These are phyloP conservation scores for Brotogeris chrysoptera DNA, from an alignment of 2,797 vertebrate species.

Conservation along the genomic window DNA sequence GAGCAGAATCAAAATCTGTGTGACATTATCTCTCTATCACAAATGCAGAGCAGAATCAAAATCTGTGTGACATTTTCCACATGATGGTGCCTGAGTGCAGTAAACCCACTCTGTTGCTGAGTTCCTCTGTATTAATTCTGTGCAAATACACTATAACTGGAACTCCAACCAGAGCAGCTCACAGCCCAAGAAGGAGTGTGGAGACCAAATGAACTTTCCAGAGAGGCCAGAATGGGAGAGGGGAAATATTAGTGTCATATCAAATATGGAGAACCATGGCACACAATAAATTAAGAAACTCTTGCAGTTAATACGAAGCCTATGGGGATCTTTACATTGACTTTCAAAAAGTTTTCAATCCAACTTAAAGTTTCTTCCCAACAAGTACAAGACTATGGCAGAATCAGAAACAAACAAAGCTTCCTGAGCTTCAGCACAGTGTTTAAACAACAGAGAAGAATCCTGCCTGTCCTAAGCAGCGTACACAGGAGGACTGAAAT, in stretches of 20 bases:
- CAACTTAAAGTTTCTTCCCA: not conserved
- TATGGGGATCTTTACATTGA: not conserved
- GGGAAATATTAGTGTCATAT: not conserved
- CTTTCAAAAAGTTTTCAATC: not conserved
- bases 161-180: not conserved
- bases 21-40: not conserved
- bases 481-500: not conserved
- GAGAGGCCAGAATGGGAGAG: not conserved
- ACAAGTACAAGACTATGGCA: not conserved
- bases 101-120: not conserved
- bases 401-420: not conserved
- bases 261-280: not conserved
- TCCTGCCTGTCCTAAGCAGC: not conserved
- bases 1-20: not conserved
- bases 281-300: not conserved
- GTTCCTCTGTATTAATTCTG: not conserved
- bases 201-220: not conserved
- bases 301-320: not conserved
- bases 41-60: not conserved
- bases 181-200: rapidly evolving
- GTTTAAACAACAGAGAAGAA: not conserved
- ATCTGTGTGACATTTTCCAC: not conserved
- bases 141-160: not conserved
- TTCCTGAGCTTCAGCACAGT: not conserved
- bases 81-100: rapidly evolving